Base-by-base conservation (phyloP, 2,797 vertebrate genomes). In the Chanos chanos region DNA sequence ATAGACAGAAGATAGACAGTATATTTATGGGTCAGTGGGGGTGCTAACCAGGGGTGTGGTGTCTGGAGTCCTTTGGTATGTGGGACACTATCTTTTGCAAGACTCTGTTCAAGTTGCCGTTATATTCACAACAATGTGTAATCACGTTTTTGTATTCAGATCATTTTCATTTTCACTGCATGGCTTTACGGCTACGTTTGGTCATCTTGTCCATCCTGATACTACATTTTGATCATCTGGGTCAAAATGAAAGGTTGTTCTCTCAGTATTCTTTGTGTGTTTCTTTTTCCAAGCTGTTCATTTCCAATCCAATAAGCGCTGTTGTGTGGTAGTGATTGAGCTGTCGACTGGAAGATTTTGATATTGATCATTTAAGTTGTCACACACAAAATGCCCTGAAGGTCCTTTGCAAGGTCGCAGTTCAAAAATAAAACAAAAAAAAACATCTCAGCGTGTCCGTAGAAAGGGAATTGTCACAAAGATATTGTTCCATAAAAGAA, bases 151-250 rank as follows among this genome's bases (percentile, higher is more conserved):
- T n/a, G n/a, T n/a, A n/a, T n/a, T n/a, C n/a, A n/a, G n/a, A n/a
- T n/a, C 28, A 13, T 64, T 45, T 76, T 57, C 65, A 71, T 66
- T 69, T 36, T 65, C 78, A 48, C 37, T 73, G 83, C 82, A 83
- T 80, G 81, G 55, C 79, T 81, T 84, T 59, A 47, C 24, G n/a
- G n/a, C n/a, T n/a, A n/a, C n/a, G n/a, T n/a, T n/a, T n/a, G 73
- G 30, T 44, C 44, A 68, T 30, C 64, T 61, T 71, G 27, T 51
- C 15, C 6, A 37, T 47, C 28, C 64, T 13, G 64, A 73, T 53
- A 12, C 1, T 63, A 65, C 62, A 79, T 89, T 87, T 85, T 84
- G 83, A 84, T 83, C 53, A 13, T 28, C 59, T 49, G 25, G 53
- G 73, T 86, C 84, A 82, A 84, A 87, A 87, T 81, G 59, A 63